Base-by-base conservation (phyloP, 2,113 vertebrate species). In the Pelvicachromis taeniatus region DNA sequence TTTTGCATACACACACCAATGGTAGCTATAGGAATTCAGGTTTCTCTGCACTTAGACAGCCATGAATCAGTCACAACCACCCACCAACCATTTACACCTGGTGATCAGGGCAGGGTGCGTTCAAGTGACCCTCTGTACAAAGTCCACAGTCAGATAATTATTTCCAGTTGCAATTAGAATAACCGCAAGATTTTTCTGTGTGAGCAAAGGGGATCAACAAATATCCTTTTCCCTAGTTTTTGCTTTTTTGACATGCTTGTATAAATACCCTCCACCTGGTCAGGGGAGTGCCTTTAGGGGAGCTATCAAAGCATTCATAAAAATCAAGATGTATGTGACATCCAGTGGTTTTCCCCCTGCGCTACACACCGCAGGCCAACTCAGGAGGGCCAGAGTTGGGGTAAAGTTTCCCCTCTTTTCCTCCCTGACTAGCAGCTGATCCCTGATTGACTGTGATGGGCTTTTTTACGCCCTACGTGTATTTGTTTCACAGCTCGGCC, bases 111-210 rank as follows among this genome's bases (percentile, higher is more conserved):
- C 86, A 87, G 63, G 87, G 85, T 88, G 85, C 40, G 26, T 95
- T 94, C 82, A 89, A 91, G 87, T 93, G 89, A 95, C 93, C 93
- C 53, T 82, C 87, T 93, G 94, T 88, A 89, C 92, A 87, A 87
- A 91, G 80, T 92, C 91, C 90, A 92, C 92, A 85, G 78, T 56
- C 82, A 85, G 89, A 93, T 96, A 95, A 96, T 95, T 96, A 95
- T 94, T 96, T 95, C 95, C 95, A 96, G 94, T 96, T 93, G 93
- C 88, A 96, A 96, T 95, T 94, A 95, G 91, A 95, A 93, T 78
- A 93, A 91, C 88, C 53, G 1, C 84, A 78, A 83, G 73, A 70
- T 40, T 93, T 94, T 58, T 88, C 79, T 88, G 58, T 82, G 84
- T 81, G 86, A 88, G 90, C 83, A 91, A 87, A 89, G 73, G 84